Evolutionary conservation across 2,888 invertebrate genomes (phyloP), one percentile per base, ranked within the genome.

Genomic region (Hoplodrina ambigua): DNA sequence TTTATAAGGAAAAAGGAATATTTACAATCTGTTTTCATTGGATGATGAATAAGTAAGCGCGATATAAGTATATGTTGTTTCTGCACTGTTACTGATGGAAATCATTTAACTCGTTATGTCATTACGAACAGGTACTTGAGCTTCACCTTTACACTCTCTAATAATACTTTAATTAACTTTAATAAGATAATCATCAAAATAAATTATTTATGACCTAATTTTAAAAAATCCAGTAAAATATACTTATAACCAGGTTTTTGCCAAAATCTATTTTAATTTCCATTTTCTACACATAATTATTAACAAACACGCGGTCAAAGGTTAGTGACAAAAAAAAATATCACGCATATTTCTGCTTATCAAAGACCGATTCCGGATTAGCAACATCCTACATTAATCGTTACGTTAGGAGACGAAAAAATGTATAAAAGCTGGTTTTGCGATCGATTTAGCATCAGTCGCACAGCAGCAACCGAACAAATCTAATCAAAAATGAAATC

Each of bases 401-500:
- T 66, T 72, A 60, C 13, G 58, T 61, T 60, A 50, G 41, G 41
- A 49, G 49, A 10, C 20, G 17, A 25, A 55, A n/a, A 62, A 50
- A 74, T 62, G 69, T 84, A 84, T 82, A 84, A 73, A 81, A 75
- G 72, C 66, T 33, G 46, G 59, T 59, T 62, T 53, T 20, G 17
- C 6, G 52, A 55, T 66, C 17, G 64, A 49, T 56, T 56, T 50
- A 58, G 58, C 61, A 71, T 75, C 75, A 80, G 79, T 80, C 64
- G 66, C 75, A 59, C 50, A 73, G 55, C 81, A 74, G 72, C 71
- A 49, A 64, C 70, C 72, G 71, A 76, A 71, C 62, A 57, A 71
- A 64, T 33, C 52, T 25, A 33, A 70, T 60, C 69, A 59, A 80
- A 63, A 13, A 84, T 85, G 84, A 84, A 85, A 78, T 76, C 75